A percentile compares a stretch with the other conserved stretches of the same genome.
Conservation (phyloP, 1,140 invertebrate species). For the Halyomorpha halys region DNA sequence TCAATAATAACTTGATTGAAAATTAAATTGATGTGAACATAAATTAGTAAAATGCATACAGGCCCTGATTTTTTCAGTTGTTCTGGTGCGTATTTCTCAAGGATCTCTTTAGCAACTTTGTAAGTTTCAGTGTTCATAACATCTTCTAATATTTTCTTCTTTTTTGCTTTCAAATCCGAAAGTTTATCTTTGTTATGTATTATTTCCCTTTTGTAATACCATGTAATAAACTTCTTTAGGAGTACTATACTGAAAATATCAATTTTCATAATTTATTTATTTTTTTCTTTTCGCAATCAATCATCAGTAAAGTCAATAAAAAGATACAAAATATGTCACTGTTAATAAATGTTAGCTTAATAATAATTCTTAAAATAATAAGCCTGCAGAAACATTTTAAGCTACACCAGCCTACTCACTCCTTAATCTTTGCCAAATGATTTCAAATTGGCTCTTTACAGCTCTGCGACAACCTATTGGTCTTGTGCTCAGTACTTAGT, state of each 20-base stretch:
- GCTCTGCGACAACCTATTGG: too few species aligned
- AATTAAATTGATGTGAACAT: background rate
- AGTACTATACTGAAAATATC: slow-evolving; percentile 58
- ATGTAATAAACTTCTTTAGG: slow-evolving; percentile 65
- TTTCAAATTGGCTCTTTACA: too few species aligned
- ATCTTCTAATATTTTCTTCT: slow-evolving; percentile 83
- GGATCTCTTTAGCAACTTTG: slow-evolving; percentile 86
- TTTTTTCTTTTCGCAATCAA: too few species aligned
- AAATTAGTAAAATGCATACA: background rate
- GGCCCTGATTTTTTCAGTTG: slow-evolving; percentile 37
- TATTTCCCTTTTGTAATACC: slow-evolving; percentile 79
- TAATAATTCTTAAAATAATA: too few species aligned
- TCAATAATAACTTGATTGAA: too few species aligned
- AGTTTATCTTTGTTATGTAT: slow-evolving; percentile 68
- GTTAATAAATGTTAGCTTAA: background rate
- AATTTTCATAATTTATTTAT: slow-evolving; percentile 30
- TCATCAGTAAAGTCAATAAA: background rate
- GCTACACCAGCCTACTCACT: too few species aligned
- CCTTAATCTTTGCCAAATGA: too few species aligned
- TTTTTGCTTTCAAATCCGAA: slow-evolving; percentile 59
- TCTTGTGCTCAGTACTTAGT: too few species aligned
- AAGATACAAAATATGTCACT: slow-evolving; percentile 14
- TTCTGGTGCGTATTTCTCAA: slow-evolving; percentile 75
- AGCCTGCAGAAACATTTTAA: too few species aligned
- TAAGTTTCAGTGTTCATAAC: slow-evolving; percentile 97